Conservation (phyloP, 2,113 vertebrate genomes). For the Malurus alboscapulatus region DNA sequence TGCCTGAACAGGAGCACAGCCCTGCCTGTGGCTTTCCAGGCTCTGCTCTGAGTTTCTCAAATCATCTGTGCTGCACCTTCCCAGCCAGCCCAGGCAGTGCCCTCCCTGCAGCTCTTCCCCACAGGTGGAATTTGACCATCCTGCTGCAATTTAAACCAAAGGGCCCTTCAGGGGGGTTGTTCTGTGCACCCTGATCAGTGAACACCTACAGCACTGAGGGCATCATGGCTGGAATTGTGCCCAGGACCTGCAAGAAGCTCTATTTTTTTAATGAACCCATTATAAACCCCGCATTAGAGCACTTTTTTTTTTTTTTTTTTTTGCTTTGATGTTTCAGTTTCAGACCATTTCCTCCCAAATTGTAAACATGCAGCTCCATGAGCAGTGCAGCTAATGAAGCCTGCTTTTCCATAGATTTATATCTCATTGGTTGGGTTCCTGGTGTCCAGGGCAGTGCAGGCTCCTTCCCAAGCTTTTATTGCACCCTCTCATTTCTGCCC, state of each 20-base stretch:
- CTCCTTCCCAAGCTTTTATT: not conserved
- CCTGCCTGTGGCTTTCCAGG: not conserved
- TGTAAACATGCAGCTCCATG: slow-evolving; percentile 15
- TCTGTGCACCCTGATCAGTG: not conserved
- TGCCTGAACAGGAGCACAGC: not conserved
- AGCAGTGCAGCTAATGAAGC: not conserved
- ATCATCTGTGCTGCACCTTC: not conserved
- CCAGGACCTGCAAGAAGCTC: not conserved
- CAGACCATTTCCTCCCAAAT: slow-evolving; percentile 4
- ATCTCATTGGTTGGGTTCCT: not conserved
- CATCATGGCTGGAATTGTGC: not conserved
- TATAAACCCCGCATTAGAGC: not conserved
- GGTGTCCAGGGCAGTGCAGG: not conserved
- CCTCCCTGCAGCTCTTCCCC: not conserved
- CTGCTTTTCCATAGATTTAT: not conserved
- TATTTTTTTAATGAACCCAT: not conserved
- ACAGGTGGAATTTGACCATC: not conserved
- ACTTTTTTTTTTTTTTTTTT: not conserved
- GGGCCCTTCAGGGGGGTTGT: not conserved
- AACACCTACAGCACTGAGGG: not conserved
- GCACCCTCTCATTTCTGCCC: not conserved
- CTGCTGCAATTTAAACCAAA: not conserved
- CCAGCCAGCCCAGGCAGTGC: not conserved
- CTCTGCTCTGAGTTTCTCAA: not conserved
- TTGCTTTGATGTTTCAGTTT: not conserved